Percentiles rank a stretch among this genome's conserved stretches.
These are phyloP conservation scores for Pungitius pungitius DNA, from an alignment of 2,113 vertebrate species.

Conservation along the genomic window DNA sequence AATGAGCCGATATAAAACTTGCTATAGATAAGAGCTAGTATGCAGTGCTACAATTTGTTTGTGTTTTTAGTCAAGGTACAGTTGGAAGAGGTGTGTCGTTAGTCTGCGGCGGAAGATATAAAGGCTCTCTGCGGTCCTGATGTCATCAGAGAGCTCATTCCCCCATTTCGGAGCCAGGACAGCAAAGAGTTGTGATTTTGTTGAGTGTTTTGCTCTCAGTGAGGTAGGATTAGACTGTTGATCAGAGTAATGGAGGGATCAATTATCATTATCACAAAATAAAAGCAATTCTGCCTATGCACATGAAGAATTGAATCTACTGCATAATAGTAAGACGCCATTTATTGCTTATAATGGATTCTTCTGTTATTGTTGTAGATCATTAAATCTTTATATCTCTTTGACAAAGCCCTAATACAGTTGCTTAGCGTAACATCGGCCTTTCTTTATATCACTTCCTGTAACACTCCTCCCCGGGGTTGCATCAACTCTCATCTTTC, in stretches of 20 bases:
- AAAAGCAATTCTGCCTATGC: neutral
- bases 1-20: too few relatives aligned
- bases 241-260: neutral
- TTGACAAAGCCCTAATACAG: neutral
- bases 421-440: neutral
- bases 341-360: neutral
- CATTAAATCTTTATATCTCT: neutral
- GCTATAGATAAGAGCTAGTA: too few relatives aligned
- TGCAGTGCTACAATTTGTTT: too few relatives aligned
- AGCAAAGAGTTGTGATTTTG: too few relatives aligned
- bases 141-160: too few relatives aligned
- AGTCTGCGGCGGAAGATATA: too few relatives aligned
- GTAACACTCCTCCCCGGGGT: neutral
- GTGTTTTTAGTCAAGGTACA: too few relatives aligned
- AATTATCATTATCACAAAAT: neutral
- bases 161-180: too few relatives aligned
- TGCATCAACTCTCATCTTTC: conserved; percentile 8
- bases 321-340: neutral
- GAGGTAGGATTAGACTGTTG: too few relatives aligned
- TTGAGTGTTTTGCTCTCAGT: too few relatives aligned
- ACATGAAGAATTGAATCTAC: neutral
- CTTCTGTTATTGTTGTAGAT: neutral
- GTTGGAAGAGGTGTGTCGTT: too few relatives aligned
- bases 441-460: neutral
- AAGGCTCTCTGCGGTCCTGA: too few relatives aligned